Evolutionary conservation across 2,797 vertebrate species (phyloP), one percentile per base, ranked within the genome.

Genomic region (Avahi laniger): DNA sequence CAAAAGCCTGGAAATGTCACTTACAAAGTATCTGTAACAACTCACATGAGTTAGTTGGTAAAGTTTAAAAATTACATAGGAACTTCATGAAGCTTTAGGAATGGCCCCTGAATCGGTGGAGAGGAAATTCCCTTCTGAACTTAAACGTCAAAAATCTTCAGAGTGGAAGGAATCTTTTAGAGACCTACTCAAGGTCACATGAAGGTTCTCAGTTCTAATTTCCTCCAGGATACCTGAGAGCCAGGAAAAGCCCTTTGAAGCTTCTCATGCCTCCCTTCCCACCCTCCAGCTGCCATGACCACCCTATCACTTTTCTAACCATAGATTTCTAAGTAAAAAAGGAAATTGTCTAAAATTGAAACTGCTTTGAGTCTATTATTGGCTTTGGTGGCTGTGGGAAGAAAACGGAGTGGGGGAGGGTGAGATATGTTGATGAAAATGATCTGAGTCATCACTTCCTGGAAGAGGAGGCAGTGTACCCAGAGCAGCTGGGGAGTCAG

Each of bases 311-410:
- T 97, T 91, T 86, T 87, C 92, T 94, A 97, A 97, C 30, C 89
- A 95, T 84, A 92, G 59, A 97, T 97, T 98, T 98, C 93, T 97
- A 95, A 97, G 91, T 72, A 93, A 97, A 92, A 98, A 96, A 97
- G 97, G 94, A 98, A 98, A 98, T 87, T 57, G 94, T 0, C 0
- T 72, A 97, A 98, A 95, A 98, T 52, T 97, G 96, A 98, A 98
- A 98, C 93, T 96, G 92, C 89, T 86, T 97, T 67, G 22, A 48
- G 82, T 96, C 95, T 46, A 96, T 97, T 98, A 96, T 35, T 94
- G 96, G 82, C 50, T 97, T 97, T 81, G 22, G 93, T 6, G 4
- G 46, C 89, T 97, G 86, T 89, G 92, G 75, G 97, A 98, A 92
- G 63, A 69, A 35, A 50, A 96, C 18, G 70, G 70, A 97, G 91